A percentile compares a stretch with the other conserved stretches of the same genome.
These are phyloP conservation scores for Pedicia rivosa DNA, from an alignment of 2,888 invertebrate genomes.

Conservation along the genomic window DNA sequence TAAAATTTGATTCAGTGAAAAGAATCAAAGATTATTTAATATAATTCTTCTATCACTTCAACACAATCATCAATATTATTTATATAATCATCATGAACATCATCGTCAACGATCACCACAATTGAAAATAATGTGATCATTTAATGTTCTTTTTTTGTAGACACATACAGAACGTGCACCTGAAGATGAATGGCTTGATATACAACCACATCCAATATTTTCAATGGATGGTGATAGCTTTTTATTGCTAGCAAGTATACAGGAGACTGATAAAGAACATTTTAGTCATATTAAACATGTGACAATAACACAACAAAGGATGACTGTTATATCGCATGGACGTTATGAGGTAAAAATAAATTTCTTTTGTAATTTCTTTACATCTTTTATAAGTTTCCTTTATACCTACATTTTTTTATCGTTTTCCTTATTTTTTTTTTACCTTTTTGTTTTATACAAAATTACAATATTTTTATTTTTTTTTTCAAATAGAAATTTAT, in stretches of 20 bases:
- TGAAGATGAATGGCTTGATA: constrained; percentile 73
- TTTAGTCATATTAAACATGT: constrained; percentile 82
- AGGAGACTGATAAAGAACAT: constrained; percentile 69
- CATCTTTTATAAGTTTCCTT: too few species aligned
- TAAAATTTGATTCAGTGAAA: too few species aligned
- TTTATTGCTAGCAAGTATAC: constrained; percentile 63
- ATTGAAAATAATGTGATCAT: too few species aligned
- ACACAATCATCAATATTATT: too few species aligned
- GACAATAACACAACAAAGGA: constrained; percentile 63
- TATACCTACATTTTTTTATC: too few species aligned
- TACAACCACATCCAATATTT: constrained; percentile 70
- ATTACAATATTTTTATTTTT: constrained; percentile 8
- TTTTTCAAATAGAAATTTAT: too few species aligned
- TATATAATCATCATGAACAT: too few species aligned
- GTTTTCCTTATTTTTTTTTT: constrained; percentile 9
- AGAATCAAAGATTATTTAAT: too few species aligned
- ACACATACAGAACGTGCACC: constrained; percentile 70
- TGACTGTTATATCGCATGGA: constrained; percentile 73
- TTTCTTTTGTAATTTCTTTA: too few species aligned
- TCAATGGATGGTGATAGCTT: constrained; percentile 73
- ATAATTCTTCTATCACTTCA: background rate
- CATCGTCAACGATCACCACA: too few species aligned
- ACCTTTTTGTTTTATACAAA: constrained; percentile 10
- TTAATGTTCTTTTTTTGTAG: constrained; percentile 26
- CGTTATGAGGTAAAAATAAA: constrained; percentile 62